Percentiles rank a stretch among this genome's conserved stretches.
These are phyloP conservation scores for Drosophila monieri DNA, from an alignment of 2,888 invertebrate species.

Conservation along the genomic window DNA sequence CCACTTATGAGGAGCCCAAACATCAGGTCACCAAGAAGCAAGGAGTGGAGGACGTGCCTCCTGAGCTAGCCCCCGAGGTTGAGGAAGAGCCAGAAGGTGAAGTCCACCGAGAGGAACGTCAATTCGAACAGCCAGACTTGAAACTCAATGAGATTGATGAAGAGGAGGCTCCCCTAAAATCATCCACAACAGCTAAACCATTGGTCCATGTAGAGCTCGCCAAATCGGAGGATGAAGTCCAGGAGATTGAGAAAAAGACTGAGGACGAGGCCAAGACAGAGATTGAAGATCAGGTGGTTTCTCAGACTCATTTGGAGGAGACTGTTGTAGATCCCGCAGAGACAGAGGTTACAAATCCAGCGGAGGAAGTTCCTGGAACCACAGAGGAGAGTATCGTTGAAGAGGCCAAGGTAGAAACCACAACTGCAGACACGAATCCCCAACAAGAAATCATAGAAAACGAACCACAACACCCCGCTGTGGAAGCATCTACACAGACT, in stretches of 20 bases:
- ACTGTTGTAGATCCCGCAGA: slow-evolving; percentile 22
- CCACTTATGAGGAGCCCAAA: slow-evolving; percentile 55
- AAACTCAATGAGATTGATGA: slow-evolving; percentile 32
- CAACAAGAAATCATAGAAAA: background rate
- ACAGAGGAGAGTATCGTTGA: slow-evolving; percentile 30
- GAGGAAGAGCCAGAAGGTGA: slow-evolving; percentile 1
- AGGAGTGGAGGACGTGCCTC: slow-evolving; percentile 59
- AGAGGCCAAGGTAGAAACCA: slow-evolving; percentile 1
- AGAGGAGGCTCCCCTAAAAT: slow-evolving; percentile 31
- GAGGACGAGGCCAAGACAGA: slow-evolving; percentile 29
- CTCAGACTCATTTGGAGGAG: slow-evolving; percentile 3
- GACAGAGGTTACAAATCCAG: background rate
- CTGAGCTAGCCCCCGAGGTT: slow-evolving; percentile 31
- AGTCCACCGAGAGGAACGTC: slow-evolving; percentile 2
- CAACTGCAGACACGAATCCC: background rate
- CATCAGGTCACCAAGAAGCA: slow-evolving; percentile 72
- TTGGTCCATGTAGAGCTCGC: slow-evolving; percentile 1
- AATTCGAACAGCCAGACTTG: slow-evolving; percentile 8
- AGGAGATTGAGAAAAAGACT: slow-evolving; percentile 14
- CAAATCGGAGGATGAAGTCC: background rate
- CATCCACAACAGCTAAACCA: slow-evolving; percentile 4
- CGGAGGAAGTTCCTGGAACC: background rate
- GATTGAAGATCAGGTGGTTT: slow-evolving; percentile 21
- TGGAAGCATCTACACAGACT: background rate
- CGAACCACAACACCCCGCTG: background rate